These are phyloP conservation scores for Oligia strigilis DNA, from an alignment of 2,888 invertebrate species.

Conservation along the genomic window DNA sequence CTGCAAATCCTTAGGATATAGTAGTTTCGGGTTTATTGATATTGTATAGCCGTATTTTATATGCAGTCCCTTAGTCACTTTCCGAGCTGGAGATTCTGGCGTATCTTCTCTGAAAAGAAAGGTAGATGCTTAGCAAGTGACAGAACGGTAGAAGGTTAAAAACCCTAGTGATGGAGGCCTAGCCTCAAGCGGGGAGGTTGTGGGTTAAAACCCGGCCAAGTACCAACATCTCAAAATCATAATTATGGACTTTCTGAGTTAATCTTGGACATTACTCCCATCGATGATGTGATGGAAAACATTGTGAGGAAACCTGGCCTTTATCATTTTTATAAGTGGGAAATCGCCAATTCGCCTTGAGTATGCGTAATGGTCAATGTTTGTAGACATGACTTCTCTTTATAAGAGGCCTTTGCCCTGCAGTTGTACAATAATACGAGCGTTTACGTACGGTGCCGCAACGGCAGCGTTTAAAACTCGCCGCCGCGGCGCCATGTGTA, in stretches of 20 bases:
- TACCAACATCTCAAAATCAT: background rate
- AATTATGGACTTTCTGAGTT: background rate
- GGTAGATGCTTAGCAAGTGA: background rate
- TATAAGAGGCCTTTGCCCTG: background rate
- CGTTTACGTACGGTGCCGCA: no score
- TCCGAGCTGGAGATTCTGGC: constrained; percentile 32
- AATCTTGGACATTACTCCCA: no score
- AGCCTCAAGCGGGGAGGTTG: background rate
- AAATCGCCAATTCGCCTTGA: background rate
- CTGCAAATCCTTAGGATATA: background rate
- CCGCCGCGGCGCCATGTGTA: no score
- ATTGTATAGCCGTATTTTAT: no score
- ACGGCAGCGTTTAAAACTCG: no score
- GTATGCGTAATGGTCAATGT: no score
- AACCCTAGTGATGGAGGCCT: background rate
- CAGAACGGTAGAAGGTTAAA: background rate
- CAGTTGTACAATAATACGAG: no score
- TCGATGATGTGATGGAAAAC: background rate
- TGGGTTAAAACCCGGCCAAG: background rate
- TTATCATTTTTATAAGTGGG: background rate
- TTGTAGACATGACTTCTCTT: background rate
- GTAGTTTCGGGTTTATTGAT: background rate
- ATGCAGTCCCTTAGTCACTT: constrained; percentile 14
- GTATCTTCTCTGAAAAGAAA: constrained; percentile 19
- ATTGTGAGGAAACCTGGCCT: background rate